These are phyloP conservation scores for Eucidaris tribuloides DNA, from an alignment of 35 echinoderm and acorn worm species.

Conservation along the genomic window DNA sequence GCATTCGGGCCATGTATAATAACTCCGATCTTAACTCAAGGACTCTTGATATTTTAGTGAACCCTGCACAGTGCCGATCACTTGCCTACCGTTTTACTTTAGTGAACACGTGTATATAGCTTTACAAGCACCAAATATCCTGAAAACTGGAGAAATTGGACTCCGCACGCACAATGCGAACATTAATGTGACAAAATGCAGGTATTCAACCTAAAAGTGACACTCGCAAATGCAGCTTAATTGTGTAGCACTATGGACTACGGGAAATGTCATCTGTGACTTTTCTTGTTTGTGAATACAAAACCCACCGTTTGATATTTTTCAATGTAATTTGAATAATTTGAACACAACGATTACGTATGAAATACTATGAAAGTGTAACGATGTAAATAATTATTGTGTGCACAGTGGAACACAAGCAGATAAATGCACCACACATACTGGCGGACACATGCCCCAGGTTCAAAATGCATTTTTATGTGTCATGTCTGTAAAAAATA, in stretches of 20 bases:
- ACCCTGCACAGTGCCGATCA: not conserved
- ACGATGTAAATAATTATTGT: too few species aligned
- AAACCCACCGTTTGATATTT: too few species aligned
- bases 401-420: too few species aligned
- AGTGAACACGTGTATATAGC: not conserved
- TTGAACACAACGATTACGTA: too few species aligned
- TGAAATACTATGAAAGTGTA: too few species aligned
- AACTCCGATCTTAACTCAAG: not conserved
- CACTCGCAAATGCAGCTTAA: not conserved
- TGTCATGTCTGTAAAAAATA: too few species aligned
- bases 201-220: not conserved
- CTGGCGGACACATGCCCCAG: too few species aligned
- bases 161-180: not conserved
- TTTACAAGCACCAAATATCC: not conserved
- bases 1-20: constrained; percentile 48
- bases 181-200: not conserved
- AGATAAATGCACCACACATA: too few species aligned
- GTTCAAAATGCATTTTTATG: too few species aligned
- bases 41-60: not conserved
- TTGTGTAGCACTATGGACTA: not conserved
- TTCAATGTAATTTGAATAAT: too few species aligned
- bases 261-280: too few species aligned
- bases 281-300: too few species aligned
- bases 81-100: not conserved
- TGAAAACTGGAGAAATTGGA: not conserved